These are phyloP conservation scores for Pontoporia blainvillei DNA, from an alignment of 2,113 vertebrate genomes.

Conservation along the genomic window DNA sequence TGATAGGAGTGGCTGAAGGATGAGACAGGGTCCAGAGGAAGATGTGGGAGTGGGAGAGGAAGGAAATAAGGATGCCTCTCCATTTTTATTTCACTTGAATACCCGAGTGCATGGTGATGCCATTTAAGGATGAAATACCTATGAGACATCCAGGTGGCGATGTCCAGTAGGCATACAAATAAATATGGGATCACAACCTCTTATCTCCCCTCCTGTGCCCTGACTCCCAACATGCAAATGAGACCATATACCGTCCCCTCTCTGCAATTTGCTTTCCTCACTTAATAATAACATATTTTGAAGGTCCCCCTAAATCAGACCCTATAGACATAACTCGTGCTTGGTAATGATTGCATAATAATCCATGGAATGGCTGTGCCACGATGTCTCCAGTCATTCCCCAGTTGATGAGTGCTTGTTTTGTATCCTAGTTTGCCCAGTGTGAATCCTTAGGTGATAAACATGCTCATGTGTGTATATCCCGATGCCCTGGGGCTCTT, in stretches of 20 bases:
- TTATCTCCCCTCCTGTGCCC: accelerated
- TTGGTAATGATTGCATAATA: background rate
- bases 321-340: background rate
- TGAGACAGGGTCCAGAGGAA: background rate
- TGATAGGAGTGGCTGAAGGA: background rate
- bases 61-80: background rate
- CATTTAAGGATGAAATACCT: background rate
- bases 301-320: background rate
- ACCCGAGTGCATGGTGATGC: too few species aligned
- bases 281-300: background rate
- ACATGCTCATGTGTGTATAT: background rate
- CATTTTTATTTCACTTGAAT: background rate
- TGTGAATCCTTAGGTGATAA: background rate
- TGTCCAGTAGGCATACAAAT: background rate
- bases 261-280: background rate
- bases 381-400: background rate
- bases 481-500: background rate
- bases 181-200: background rate
- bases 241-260: background rate
- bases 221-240: background rate
- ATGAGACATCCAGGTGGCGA: background rate
- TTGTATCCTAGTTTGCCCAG: background rate
- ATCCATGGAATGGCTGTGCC: background rate
- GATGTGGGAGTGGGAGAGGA: background rate
- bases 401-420: background rate